Evolutionary conservation across 1,140 invertebrate species (phyloP).

Genomic region (Anastatus disparis): DNA sequence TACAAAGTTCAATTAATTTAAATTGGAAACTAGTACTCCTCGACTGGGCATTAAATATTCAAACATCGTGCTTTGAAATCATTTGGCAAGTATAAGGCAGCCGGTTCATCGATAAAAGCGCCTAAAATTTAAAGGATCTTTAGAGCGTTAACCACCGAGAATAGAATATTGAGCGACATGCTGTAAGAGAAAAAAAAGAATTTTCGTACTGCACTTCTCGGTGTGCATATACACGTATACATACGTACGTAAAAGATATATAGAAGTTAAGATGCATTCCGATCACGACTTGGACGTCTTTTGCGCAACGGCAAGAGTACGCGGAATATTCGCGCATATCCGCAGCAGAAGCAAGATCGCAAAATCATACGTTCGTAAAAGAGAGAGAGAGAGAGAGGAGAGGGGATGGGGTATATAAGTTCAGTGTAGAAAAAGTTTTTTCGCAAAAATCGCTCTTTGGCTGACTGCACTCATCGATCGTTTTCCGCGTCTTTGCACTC

Average conservation of each 20-base stretch:
- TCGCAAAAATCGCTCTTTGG: neutral
- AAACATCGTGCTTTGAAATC: no score
- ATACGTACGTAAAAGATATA: no score
- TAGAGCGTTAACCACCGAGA: slow-evolving; percentile 20
- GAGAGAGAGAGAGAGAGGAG: no score
- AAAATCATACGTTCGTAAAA: slow-evolving; percentile 48
- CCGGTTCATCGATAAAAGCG: neutral
- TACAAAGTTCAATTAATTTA: no score
- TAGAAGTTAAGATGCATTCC: slow-evolving; percentile 42
- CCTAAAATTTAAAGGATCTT: slow-evolving; percentile 9
- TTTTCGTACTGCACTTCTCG: neutral
- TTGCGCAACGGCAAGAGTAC: slow-evolving; percentile 37
- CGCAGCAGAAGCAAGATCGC: slow-evolving; percentile 40
- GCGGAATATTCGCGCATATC: slow-evolving; percentile 46
- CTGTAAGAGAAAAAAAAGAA: neutral
- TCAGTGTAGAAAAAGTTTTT: slow-evolving; percentile 24
- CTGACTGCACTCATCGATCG: neutral
- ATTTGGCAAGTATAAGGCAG: no score
- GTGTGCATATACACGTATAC: neutral
- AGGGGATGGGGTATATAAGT: no score
- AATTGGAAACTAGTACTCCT: no score
- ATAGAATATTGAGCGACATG: slow-evolving; percentile 1
- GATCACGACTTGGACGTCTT: slow-evolving; percentile 53
- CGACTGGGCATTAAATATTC: no score
- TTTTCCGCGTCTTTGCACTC: neutral